Evolutionary conservation across 1,140 invertebrate species (phyloP).

Genomic region (Eurosta solidaginis): DNA sequence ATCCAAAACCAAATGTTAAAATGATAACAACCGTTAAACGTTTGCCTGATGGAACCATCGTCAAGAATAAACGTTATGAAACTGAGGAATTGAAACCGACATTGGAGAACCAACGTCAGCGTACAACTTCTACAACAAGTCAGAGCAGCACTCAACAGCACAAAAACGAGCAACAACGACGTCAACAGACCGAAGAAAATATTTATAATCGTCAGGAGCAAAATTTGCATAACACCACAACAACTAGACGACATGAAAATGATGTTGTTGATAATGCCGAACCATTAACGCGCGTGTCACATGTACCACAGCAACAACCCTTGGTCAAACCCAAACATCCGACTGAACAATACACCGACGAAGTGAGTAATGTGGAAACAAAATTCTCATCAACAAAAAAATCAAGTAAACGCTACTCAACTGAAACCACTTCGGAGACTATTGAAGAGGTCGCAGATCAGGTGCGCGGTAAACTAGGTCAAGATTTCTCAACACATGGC

Average conservation of each 20-base stretch:
- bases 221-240: conserved; percentile 31
- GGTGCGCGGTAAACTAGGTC: background rate
- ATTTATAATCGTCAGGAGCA: background rate
- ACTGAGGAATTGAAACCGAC: conserved; percentile 58
- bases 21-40: conserved; percentile 68
- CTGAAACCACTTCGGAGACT: conserved; percentile 54
- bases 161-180: conserved; percentile 34
- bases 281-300: background rate
- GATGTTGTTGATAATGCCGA: conserved; percentile 46
- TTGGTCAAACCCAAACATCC: conserved; percentile 5
- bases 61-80: conserved; percentile 69
- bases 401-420: conserved; percentile 51
- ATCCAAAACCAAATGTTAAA: conserved; percentile 68
- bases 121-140: conserved; percentile 29
- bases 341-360: conserved; percentile 34
- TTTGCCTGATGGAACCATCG: conserved; percentile 67
- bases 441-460: conserved; percentile 46
- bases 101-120: conserved; percentile 31
- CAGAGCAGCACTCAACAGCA: conserved; percentile 38
- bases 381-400: conserved; percentile 50
- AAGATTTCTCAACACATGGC: conserved; percentile 53
- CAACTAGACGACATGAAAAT: conserved; percentile 21
- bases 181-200: conserved; percentile 32
- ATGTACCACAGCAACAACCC: background rate
- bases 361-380: conserved; percentile 37